phyloP scores from a whole-genome alignment of 35 echinoderm and acorn worm species.

The Chiridota heheva region DNA sequence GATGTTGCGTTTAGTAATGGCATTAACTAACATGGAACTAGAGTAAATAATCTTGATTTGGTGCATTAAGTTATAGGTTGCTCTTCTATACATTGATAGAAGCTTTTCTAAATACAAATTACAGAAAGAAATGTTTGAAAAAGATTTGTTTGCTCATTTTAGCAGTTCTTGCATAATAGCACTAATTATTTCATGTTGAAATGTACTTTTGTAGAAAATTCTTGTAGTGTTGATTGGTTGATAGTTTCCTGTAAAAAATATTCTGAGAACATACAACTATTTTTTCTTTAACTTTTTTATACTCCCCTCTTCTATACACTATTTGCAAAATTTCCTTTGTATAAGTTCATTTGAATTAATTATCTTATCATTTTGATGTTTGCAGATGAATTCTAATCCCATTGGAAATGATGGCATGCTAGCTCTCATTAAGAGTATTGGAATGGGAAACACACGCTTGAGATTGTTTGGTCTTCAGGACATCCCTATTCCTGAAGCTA shows the following conservation, averaged over 20 bases:
- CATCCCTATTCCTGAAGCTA: constrained; percentile 43
- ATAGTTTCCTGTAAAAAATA: background rate
- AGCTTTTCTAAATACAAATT: no score
- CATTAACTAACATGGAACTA: no score
- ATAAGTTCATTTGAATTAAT: constrained; percentile 17
- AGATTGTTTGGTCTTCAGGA: constrained; percentile 69
- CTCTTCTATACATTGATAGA: no score
- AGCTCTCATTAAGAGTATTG: constrained; percentile 59
- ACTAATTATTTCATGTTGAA: no score
- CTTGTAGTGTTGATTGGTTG: background rate
- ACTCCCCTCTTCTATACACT: background rate
- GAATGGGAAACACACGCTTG: constrained; percentile 41
- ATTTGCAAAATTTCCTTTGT: background rate
- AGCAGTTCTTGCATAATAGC: no score
- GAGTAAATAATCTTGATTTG: no score
- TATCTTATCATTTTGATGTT: background rate
- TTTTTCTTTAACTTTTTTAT: background rate
- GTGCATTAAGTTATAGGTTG: no score
- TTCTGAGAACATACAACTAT: background rate
- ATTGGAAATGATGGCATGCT: constrained; percentile 81
- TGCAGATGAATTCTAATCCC: constrained; percentile 56
- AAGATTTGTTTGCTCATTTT: no score
- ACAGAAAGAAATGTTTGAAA: no score
- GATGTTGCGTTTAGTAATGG: no score
- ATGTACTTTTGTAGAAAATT: no score